Evolutionary conservation across 2,113 vertebrate genomes (phyloP), one percentile per base, ranked within the genome.

Genomic region (Heliornis fulica): DNA sequence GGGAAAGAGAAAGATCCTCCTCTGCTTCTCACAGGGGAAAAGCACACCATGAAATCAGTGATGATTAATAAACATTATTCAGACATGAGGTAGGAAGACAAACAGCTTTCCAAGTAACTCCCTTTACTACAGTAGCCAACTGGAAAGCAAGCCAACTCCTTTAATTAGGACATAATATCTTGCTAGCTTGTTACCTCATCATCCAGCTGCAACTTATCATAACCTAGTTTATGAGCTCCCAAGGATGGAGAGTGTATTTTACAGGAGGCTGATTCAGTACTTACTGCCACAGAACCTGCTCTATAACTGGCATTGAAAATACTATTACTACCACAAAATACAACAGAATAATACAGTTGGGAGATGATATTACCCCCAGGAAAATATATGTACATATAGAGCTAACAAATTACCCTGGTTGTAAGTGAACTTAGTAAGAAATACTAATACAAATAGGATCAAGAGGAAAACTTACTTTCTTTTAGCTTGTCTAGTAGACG

Each of bases 71-170:
- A 92, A 96, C 86, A 50, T 95, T 93, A 75, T 90, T 95, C 77
- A 92, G 80, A 53, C 72, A 87, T 96, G 93, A 96, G 88, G 76
- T 89, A 93, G 83, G 79, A 90, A 87, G 87, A 76, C 32, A 81
- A 86, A 65, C 46, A 94, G 40, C 80, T 92, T 87, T 94, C 96
- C 90, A 90, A 96, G 83, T 75, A 92, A 96, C 93, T 96, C 96
- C 94, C 89, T 94, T 81, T 86, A 53, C 90, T 64, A 68, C 46
- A 65, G 89, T 71, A 92, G 92, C 96, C 96, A 96, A 96, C 56
- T 13, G 14, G 45, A 93, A 87, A 93, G 31, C 54, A 66, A 94
- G 89, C 87, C 90, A 87, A 29, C 22, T 63, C 56, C 63, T 95
- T 91, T 93, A 93, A 96, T 95, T 92, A 80, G 92, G 87, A 64